Evolutionary conservation across 2,797 vertebrate species (phyloP).

Genomic region (Dermochelys coriacea): DNA sequence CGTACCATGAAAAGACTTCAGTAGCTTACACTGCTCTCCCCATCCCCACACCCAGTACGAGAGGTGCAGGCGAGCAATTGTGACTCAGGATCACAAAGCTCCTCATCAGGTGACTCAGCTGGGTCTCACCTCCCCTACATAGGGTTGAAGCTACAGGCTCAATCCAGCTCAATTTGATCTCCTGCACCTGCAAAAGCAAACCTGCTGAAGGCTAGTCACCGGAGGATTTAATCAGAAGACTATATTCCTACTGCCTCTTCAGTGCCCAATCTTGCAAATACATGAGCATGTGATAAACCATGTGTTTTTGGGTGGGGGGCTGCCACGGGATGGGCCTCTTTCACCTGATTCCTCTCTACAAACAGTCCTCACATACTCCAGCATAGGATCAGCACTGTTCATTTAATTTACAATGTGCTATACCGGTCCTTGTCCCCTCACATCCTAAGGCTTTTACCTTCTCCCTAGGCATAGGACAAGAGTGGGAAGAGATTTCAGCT

Average conservation of each 20-base stretch:
- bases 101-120: not conserved
- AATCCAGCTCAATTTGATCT: not conserved
- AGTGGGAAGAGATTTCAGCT: too few relatives aligned
- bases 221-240: not conserved
- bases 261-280: not conserved
- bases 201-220: not conserved
- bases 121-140: not conserved
- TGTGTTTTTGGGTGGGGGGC: not conserved
- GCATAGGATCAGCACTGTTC: too few relatives aligned
- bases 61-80: not conserved
- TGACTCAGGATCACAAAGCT: not conserved
- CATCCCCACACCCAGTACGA: not conserved
- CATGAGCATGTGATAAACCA: not conserved
- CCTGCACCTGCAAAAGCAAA: not conserved
- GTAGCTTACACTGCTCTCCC: not conserved
- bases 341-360: too few relatives aligned
- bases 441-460: too few relatives aligned
- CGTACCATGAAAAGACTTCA: not conserved
- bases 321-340: not conserved
- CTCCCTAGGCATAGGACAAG: too few relatives aligned
- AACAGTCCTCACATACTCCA: too few relatives aligned
- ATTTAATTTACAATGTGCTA: too few relatives aligned
- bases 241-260: not conserved
- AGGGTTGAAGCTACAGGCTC: not conserved
- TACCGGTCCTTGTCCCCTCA: too few relatives aligned